Evolutionary conservation across 2,113 vertebrate species (phyloP), one percentile per base, ranked within the genome.

Genomic region (Podarcis raffonei): DNA sequence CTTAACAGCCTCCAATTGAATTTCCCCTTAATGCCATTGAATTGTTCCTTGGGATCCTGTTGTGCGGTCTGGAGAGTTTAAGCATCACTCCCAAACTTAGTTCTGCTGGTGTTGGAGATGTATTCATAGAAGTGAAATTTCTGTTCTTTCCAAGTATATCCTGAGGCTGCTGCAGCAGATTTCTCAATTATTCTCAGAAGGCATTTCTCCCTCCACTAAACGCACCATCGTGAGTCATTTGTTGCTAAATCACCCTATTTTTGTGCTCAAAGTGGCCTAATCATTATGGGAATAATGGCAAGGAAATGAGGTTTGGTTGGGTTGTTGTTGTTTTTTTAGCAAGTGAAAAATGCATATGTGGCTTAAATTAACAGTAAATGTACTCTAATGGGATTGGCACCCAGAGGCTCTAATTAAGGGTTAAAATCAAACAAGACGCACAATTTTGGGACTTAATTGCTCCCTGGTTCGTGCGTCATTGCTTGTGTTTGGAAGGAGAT

Each of bases 381-480:
- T 37, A 23, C 89, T 65, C 69, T 16, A 80, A 75, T 71, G 8
- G 84, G 77, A 91, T 84, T 35, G 39, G 69, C 81, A 87, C 48
- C n/a, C 83, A 5, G 57, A 89, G 85, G 83, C 79, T 87, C 85
- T 89, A 88, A 94, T 86, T 92, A 87, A 90, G 87, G 87, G 84
- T 93, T 94, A 91, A 91, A 83, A 81, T 27, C 65, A 32, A 35
- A 80, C 84, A 76, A 30, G 62, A 35, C 42, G 57, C 59, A 25
- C 87, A 87, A 87, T 80, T 79, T 88, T 68, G 86, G 84, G 48
- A 42, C n/a, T 82, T 92, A 93, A 92, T 92, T 93, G 92, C 90
- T 66, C 35, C 4, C 48, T 81, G 78, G 42, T 48, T 91, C 3
- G 1, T 90, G 84, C 77, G 65, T 95, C 95, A 93, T 74, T 25